A percentile compares a stretch with the other conserved stretches of the same genome.
phyloP scores from a whole-genome alignment of 2,888 invertebrate genomes.

The Tanytarsus gracilentus region DNA sequence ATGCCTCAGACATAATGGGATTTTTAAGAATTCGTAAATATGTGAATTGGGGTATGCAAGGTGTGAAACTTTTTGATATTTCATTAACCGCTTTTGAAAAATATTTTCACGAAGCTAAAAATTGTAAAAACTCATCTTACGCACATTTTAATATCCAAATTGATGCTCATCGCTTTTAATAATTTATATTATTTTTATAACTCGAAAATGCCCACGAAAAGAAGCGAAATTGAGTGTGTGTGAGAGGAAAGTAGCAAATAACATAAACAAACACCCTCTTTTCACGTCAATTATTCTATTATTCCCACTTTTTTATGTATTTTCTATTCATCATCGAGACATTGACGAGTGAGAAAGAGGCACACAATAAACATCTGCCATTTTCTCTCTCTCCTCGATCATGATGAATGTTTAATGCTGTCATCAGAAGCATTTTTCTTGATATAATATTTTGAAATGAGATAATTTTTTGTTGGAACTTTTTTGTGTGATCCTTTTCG shows the following conservation, averaged over 20 bases:
- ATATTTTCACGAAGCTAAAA: too few relatives aligned
- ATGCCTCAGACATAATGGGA: too few relatives aligned
- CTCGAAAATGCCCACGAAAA: neutral
- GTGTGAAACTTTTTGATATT: too few relatives aligned
- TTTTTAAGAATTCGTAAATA: too few relatives aligned
- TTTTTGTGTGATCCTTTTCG: neutral
- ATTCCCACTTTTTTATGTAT: neutral
- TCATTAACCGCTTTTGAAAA: too few relatives aligned
- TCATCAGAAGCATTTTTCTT: neutral
- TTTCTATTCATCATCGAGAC: neutral
- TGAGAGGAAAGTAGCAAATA: conserved; percentile 24
- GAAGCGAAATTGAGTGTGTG: neutral
- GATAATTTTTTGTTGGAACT: conserved; percentile 19
- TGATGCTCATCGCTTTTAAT: too few relatives aligned
- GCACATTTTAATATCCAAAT: too few relatives aligned
- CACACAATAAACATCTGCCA: conserved; percentile 18
- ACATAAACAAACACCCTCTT: conserved; percentile 27
- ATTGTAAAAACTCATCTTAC: too few relatives aligned
- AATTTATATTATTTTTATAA: neutral
- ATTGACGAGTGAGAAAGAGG: too few relatives aligned
- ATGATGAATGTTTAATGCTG: neutral
- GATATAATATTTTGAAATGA: conserved; percentile 3
- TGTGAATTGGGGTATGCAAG: too few relatives aligned
- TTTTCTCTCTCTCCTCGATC: neutral
- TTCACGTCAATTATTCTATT: conserved; percentile 25